Conservation (phyloP, 64 coral and sea anemone genomes). For the Platygyra sinensis region DNA sequence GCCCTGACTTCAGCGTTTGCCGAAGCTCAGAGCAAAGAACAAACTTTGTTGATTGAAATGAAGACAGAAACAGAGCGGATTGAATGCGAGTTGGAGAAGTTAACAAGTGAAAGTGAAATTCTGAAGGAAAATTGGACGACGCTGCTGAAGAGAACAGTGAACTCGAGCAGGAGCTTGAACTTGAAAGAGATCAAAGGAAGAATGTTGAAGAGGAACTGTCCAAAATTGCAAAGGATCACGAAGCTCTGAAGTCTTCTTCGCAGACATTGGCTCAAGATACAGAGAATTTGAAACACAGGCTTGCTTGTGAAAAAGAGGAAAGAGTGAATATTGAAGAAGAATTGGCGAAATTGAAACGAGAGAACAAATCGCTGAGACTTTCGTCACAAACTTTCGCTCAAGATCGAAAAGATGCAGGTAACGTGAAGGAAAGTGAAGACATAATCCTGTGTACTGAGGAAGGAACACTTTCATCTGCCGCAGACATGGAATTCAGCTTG, state of each 20-base stretch:
- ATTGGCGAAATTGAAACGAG: background rate
- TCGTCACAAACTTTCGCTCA: background rate
- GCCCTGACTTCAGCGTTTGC: slow-evolving; percentile 14
- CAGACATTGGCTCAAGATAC: slow-evolving; percentile 46
- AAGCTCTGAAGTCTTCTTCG: background rate
- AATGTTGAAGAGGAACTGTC: background rate
- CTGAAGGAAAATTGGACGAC: slow-evolving; percentile 59
- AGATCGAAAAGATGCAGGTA: background rate
- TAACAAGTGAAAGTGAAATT: slow-evolving; percentile 47
- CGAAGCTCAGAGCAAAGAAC: slow-evolving; percentile 32
- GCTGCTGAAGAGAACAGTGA: slow-evolving; percentile 7
- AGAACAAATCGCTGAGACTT: background rate
- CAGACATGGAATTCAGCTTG: slow-evolving; percentile 9
- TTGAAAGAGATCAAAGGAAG: slow-evolving; percentile 42
- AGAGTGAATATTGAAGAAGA: slow-evolving; percentile 23
- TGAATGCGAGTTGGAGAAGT: slow-evolving; percentile 54
- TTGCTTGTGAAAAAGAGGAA: slow-evolving; percentile 13
- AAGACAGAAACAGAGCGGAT: slow-evolving; percentile 48
- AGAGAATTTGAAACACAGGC: background rate
- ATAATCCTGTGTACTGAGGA: background rate
- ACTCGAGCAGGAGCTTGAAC: slow-evolving; percentile 49
- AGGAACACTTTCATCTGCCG: slow-evolving; percentile 21
- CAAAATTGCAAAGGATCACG: slow-evolving; percentile 16
- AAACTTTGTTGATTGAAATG: slow-evolving; percentile 30
- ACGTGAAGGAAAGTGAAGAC: background rate